A percentile compares a stretch with the other conserved stretches of the same genome.
phyloP scores from a whole-genome alignment of 1,140 invertebrate species.

The Theocolax elegans region DNA sequence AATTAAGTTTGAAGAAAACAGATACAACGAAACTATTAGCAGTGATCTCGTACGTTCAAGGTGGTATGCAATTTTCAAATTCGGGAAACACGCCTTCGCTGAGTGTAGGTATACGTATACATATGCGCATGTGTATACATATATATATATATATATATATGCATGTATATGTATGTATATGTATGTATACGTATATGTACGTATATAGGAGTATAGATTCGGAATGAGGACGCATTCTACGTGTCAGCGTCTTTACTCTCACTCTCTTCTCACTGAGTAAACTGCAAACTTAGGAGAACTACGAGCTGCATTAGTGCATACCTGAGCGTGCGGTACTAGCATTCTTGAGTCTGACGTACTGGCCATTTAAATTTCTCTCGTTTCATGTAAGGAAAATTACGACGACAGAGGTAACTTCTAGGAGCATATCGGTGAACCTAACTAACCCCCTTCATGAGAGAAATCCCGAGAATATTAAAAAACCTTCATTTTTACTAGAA shows the following conservation, averaged over 20 bases:
- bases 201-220: constrained; percentile 54
- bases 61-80: constrained; percentile 61
- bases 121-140: background rate
- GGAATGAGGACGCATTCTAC: constrained; percentile 57
- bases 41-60: background rate
- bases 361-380: constrained; percentile 39
- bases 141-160: constrained; percentile 54
- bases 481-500: background rate
- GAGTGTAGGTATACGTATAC: constrained; percentile 19
- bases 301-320: constrained; percentile 58
- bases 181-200: too few species aligned
- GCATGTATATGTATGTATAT: constrained; percentile 22
- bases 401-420: background rate
- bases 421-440: background rate
- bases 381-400: constrained; percentile 40
- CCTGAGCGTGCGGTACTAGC: constrained; percentile 42
- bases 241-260: constrained; percentile 51
- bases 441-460: background rate
- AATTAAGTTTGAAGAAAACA: constrained; percentile 18
- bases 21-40: background rate
- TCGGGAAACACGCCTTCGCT: constrained; percentile 48
- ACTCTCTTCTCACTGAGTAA: constrained; percentile 36
- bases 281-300: constrained; percentile 54
- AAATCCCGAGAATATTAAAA: background rate
- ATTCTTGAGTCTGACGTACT: constrained; percentile 48